Conservation (phyloP, 2,113 vertebrate genomes). For the Nyctereutes procyonoides region DNA sequence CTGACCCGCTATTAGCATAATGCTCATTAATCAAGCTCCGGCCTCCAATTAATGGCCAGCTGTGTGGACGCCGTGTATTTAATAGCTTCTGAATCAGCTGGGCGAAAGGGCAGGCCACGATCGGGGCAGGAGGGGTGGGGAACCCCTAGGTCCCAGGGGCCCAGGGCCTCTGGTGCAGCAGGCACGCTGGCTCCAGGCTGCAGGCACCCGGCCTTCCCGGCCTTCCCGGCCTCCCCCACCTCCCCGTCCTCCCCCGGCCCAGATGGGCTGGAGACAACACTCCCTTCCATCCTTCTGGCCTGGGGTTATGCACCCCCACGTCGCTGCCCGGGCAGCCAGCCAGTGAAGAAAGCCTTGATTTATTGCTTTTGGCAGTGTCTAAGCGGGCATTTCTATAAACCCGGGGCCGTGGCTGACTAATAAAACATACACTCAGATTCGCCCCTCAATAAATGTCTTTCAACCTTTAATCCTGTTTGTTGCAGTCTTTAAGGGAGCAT, state of each 20-base stretch:
- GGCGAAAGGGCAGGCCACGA: slow-evolving; percentile 62
- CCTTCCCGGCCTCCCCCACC: too few relatives aligned
- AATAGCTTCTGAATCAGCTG: slow-evolving; percentile 53
- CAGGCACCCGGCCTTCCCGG: too few relatives aligned
- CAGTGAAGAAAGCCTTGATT: slow-evolving; percentile 72
- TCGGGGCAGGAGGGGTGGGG: slow-evolving; percentile 52
- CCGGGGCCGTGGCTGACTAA: slow-evolving; percentile 50
- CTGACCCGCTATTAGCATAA: slow-evolving; percentile 65
- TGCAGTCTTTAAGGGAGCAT: slow-evolving; percentile 69
- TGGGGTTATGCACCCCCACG: slow-evolving; percentile 40
- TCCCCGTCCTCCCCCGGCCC: not conserved
- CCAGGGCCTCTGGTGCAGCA: not conserved
- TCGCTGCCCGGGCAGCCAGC: slow-evolving; percentile 42
- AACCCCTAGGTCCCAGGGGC: not conserved
- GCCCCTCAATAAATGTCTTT: slow-evolving; percentile 77
- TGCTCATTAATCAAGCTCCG: slow-evolving; percentile 61
- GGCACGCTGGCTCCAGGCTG: not conserved
- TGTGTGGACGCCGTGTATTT: slow-evolving; percentile 55
- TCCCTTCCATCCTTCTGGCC: slow-evolving; percentile 19
- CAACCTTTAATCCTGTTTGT: slow-evolving; percentile 61
- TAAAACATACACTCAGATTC: slow-evolving; percentile 76
- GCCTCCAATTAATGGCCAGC: slow-evolving; percentile 66
- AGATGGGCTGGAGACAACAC: slow-evolving; percentile 22
- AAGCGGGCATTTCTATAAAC: slow-evolving; percentile 71
- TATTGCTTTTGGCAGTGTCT: slow-evolving; percentile 64